phyloP scores from a whole-genome alignment of 2,113 vertebrate genomes.

The Lamprologus speciosus region DNA sequence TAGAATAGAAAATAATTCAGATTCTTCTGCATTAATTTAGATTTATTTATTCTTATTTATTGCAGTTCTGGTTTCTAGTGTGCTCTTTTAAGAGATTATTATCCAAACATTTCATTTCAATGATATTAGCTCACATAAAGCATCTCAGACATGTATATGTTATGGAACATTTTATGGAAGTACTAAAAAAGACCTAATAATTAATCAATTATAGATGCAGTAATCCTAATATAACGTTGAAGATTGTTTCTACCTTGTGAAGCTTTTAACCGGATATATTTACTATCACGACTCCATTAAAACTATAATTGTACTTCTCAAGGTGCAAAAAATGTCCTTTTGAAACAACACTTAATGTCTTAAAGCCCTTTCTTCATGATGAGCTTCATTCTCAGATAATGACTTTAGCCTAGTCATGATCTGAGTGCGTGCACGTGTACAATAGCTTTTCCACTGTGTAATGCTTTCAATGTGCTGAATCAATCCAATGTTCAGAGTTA shows the following conservation, averaged over 20 bases:
- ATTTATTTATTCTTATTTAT: not conserved
- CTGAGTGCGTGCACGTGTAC: not conserved
- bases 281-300: not conserved
- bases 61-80: not conserved
- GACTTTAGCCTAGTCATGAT: constrained; percentile 38
- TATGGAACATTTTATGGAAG: not conserved
- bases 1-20: not conserved
- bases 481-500: not conserved
- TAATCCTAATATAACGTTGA: not conserved
- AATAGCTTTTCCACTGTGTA: constrained; percentile 39
- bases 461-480: constrained; percentile 52
- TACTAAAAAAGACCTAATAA: not conserved
- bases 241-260: not conserved
- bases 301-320: not conserved
- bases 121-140: not conserved
- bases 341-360: not conserved
- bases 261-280: not conserved
- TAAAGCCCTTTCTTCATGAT: not conserved
- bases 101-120: not conserved
- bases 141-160: not conserved
- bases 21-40: not conserved
- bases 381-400: not conserved
- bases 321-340: not conserved
- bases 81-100: not conserved
- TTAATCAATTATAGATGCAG: not conserved